phyloP scores from a whole-genome alignment of 2,797 vertebrate genomes.

The Rhincodon typus region DNA sequence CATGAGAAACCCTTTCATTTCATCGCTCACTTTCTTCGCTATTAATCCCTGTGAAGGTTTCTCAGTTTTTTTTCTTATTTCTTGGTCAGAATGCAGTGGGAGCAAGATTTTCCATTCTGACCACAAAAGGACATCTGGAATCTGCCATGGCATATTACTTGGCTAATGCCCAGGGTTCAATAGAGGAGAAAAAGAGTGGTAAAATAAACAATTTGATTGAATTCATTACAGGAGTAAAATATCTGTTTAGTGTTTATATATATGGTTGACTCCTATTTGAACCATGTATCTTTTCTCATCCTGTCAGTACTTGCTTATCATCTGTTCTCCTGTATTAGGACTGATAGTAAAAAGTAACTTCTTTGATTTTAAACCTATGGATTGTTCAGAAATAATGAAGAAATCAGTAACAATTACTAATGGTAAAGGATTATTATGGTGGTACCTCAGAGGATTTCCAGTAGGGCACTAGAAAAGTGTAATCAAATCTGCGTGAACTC shows the following conservation, averaged over 20 bases:
- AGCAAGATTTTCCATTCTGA: background rate
- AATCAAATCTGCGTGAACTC: background rate
- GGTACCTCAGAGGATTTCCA: background rate
- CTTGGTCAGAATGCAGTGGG: background rate
- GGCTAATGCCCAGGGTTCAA: background rate
- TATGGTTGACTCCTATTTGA: background rate
- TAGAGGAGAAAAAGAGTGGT: background rate
- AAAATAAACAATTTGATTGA: slow-evolving; percentile 7
- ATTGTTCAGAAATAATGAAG: background rate
- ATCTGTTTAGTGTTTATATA: background rate
- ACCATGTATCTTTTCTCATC: background rate
- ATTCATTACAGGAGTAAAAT: background rate
- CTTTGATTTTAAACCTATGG: background rate
- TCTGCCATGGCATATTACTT: slow-evolving; percentile 13
- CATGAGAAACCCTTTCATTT: background rate
- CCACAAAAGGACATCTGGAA: background rate
- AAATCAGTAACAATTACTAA: background rate
- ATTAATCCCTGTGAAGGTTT: background rate
- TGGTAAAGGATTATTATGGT: background rate
- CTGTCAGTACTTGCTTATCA: background rate
- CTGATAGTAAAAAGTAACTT: background rate
- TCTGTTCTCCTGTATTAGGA: background rate
- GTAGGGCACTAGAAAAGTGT: background rate
- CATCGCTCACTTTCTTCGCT: slow-evolving; percentile 16
- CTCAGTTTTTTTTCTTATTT: background rate